Evolutionary conservation across 2,797 vertebrate genomes (phyloP), one percentile per base, ranked within the genome.

Genomic region (Sebastes oblongus): DNA sequence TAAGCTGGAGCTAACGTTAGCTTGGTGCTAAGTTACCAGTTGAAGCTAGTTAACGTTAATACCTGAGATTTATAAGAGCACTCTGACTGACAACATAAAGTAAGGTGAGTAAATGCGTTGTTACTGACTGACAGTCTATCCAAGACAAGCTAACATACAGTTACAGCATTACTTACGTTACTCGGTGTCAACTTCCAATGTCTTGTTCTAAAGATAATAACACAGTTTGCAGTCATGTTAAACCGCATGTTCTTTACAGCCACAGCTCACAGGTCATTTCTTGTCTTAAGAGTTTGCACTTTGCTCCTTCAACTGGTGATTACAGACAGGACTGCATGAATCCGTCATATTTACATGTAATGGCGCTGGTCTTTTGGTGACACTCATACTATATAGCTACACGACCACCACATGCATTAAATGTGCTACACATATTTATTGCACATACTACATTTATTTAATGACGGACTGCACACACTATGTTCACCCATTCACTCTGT

Each of bases 31-130:
- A 46, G n/a, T 54, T 6, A 22, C 4, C 4, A n/a, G 4, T 11
- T 20, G 14, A 16, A 42, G 39, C 39, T 16, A 14, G 29, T 18
- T 24, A 2, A 54, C 11, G 4, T 66, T 29, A 60, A 29, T 60
- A 25, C 11, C 5, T 4, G 1, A 14, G 1, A 71, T 71, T 71
- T 71, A 2, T 18, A 1, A 76, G 56, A 11, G 30, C 27, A 72
- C 30, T 73, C 16, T 3, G 22, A 34, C 61, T 42, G 69, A 74
- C 70, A 12, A 14, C 72, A 39, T 11, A 24, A 14, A 70, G 2
- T 8, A 34, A 86, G 82, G 91, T 92, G 73, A 87, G 91, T 84
- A 30, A 75, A 66, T n/a, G 6, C 25, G 54, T 75, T 66, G 29
- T 76, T 78, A 54, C 30, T 32, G 20, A 18, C 3, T 4, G 29